Evolutionary conservation across 23 tunicate species (phyloP).

Genomic region (Ascidia mentula): DNA sequence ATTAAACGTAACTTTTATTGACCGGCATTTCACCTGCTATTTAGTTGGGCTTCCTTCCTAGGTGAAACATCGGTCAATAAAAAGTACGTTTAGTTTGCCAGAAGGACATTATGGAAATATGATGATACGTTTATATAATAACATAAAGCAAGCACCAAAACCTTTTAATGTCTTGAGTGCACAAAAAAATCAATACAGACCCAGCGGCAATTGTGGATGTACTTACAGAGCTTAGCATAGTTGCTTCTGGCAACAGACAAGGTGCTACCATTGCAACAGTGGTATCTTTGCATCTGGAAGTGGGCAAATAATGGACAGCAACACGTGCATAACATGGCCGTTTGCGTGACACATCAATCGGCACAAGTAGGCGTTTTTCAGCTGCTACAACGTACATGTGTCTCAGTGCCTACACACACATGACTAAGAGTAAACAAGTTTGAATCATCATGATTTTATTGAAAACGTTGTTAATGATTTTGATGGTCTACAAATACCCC

Average conservation of each 20-base stretch:
- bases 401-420: slow-evolving; percentile 67
- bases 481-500: too few species aligned
- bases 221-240: slow-evolving; percentile 58
- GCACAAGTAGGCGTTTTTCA: slow-evolving; percentile 78
- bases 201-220: too few species aligned
- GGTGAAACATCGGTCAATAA: too few species aligned
- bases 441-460: background rate
- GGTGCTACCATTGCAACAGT: slow-evolving; percentile 64
- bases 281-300: background rate
- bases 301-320: slow-evolving; percentile 39
- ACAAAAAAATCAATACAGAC: too few species aligned
- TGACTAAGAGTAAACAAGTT: background rate
- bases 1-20: too few species aligned
- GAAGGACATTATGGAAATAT: too few species aligned
- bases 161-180: too few species aligned
- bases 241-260: slow-evolving; percentile 72
- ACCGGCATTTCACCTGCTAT: too few species aligned
- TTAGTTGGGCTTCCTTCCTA: too few species aligned
- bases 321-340: slow-evolving; percentile 75
- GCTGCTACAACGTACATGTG: slow-evolving; percentile 84
- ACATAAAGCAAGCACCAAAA: too few species aligned
- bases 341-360: slow-evolving; percentile 65
- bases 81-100: too few species aligned
- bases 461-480: background rate
- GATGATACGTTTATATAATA: too few species aligned